A percentile compares a stretch with the other conserved stretches of the same genome.
Evolutionary conservation across 2,113 vertebrate genomes (phyloP).

Genomic region (Dicerorhinus sumatrensis): DNA sequence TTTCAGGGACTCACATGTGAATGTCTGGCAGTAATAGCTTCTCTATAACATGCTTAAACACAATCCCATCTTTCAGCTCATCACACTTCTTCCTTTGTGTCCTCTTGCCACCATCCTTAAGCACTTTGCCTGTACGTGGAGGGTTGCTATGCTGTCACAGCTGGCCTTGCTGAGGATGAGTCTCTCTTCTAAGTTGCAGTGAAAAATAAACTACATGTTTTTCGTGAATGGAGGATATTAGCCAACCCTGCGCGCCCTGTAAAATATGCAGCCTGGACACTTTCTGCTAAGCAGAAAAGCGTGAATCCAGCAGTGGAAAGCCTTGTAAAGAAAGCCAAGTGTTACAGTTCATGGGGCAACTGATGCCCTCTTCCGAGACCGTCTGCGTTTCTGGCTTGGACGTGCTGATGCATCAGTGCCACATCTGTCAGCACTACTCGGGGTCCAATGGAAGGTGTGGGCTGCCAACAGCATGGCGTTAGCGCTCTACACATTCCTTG

Average conservation of each 20-base stretch:
- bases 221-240: background rate
- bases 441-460: constrained; percentile 55
- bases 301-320: constrained; percentile 48
- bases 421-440: constrained; percentile 34
- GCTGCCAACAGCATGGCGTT: fast-evolving
- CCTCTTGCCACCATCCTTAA: background rate
- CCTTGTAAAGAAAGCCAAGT: constrained; percentile 64
- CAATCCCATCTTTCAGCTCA: background rate
- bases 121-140: background rate
- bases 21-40: background rate
- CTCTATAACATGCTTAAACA: background rate
- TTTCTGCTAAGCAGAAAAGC: constrained; percentile 57
- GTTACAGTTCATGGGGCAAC: constrained; percentile 76
- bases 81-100: background rate
- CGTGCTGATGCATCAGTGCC: constrained; percentile 70
- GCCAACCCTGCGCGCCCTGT: background rate
- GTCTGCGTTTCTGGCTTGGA: constrained; percentile 51
- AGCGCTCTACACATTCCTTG: background rate
- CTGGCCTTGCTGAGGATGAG: background rate
- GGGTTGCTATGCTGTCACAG: background rate
- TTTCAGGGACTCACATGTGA: background rate
- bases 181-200: background rate
- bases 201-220: constrained; percentile 5
- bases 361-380: constrained; percentile 75
- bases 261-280: background rate